Conservation (phyloP, 2,888 invertebrate genomes). For the Rhagonycha lutea region DNA sequence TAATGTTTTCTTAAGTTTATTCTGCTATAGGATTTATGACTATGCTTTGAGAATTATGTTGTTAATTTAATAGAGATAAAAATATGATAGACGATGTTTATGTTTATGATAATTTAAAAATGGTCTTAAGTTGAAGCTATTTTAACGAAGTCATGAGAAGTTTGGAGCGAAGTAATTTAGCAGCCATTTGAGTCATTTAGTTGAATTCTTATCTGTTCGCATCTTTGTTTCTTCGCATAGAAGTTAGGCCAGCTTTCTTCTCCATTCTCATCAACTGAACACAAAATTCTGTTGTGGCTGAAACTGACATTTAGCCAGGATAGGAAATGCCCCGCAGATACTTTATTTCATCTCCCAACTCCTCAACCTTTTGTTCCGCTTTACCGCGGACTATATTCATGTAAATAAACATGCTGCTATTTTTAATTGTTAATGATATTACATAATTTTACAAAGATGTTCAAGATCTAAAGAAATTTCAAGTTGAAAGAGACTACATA, state of each 20-base stretch:
- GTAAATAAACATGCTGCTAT: slow-evolving; percentile 22
- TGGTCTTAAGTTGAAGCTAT: slow-evolving; percentile 34
- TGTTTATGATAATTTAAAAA: slow-evolving; percentile 9
- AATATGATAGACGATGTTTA: slow-evolving; percentile 8
- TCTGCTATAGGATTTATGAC: not conserved
- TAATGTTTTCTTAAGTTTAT: not conserved
- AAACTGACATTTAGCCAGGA: slow-evolving; percentile 40
- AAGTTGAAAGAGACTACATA: slow-evolving; percentile 12
- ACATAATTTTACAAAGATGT: slow-evolving; percentile 13
- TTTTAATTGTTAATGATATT: slow-evolving; percentile 31
- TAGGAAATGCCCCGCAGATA: slow-evolving; percentile 44
- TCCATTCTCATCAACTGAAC: slow-evolving; percentile 37
- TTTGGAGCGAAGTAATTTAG: slow-evolving; percentile 31
- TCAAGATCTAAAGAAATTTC: slow-evolving; percentile 11
- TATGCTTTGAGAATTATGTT: not conserved
- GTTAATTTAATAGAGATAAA: slow-evolving; percentile 3
- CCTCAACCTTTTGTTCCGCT: slow-evolving; percentile 20
- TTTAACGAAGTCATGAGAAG: slow-evolving; percentile 44
- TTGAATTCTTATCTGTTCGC: slow-evolving; percentile 33
- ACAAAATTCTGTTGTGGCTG: slow-evolving; percentile 31
- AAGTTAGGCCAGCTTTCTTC: slow-evolving; percentile 20
- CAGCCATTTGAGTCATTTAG: slow-evolving; percentile 25
- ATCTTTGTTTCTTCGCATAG: slow-evolving; percentile 10
- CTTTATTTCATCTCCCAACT: slow-evolving; percentile 38
- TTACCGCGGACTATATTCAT: slow-evolving; percentile 18